Percentiles rank a stretch among this genome's conserved stretches.
Evolutionary conservation across 2,113 vertebrate species (phyloP).

Genomic region (Ictalurus furcatus): DNA sequence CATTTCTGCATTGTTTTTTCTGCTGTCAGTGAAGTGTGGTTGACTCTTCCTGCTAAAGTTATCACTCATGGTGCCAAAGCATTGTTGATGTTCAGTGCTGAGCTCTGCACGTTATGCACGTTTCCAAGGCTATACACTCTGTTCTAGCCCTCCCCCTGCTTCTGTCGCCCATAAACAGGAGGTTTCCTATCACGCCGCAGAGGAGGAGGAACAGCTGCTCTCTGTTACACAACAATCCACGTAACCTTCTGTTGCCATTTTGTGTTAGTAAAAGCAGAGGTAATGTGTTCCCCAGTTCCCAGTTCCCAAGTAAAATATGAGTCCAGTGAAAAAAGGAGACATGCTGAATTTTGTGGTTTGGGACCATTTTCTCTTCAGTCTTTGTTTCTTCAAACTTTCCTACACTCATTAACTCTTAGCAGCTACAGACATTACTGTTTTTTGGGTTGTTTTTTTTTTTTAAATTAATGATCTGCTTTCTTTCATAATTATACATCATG

Average conservation of each 20-base stretch:
- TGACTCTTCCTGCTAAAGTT: neutral
- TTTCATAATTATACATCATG: neutral
- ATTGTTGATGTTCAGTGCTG: neutral
- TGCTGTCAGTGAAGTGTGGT: neutral
- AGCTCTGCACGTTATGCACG: neutral
- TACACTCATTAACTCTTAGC: neutral
- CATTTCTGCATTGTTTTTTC: neutral
- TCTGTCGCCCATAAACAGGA: neutral
- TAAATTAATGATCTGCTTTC: neutral
- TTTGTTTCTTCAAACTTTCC: neutral
- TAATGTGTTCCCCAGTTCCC: neutral
- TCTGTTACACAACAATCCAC: conserved; percentile 42
- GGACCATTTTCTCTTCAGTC: neutral
- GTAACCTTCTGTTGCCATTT: conserved; percentile 43
- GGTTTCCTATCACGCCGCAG: conserved; percentile 49
- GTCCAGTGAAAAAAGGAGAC: neutral
- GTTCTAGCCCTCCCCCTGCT: neutral
- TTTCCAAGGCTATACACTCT: neutral
- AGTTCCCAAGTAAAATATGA: neutral
- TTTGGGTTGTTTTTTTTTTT: neutral
- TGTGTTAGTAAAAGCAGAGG: neutral
- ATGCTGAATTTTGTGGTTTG: neutral
- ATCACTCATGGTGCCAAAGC: neutral
- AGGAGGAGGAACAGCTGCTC: conserved; percentile 26
- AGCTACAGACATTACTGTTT: neutral